These are phyloP conservation scores for Acleris laterana DNA, from an alignment of 2,888 invertebrate species.

Conservation along the genomic window DNA sequence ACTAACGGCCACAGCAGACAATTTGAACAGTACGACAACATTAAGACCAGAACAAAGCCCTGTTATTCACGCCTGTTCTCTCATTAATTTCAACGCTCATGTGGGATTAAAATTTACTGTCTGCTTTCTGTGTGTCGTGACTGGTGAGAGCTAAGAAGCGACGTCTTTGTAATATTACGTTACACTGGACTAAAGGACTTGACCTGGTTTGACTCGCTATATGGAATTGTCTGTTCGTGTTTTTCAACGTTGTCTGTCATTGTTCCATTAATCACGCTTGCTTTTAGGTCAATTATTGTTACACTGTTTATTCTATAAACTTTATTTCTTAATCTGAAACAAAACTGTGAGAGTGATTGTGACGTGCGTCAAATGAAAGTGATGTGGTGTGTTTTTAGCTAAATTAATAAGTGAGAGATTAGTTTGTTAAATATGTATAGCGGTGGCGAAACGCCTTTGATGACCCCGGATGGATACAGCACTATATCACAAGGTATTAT, in stretches of 20 bases:
- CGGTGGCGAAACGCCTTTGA: slow-evolving; percentile 72
- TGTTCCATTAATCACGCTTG: slow-evolving; percentile 13
- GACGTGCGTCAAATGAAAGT: slow-evolving; percentile 11
- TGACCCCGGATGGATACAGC: slow-evolving; percentile 80
- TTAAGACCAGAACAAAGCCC: not conserved
- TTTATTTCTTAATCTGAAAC: not conserved
- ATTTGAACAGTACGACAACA: not conserved
- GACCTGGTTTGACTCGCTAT: slow-evolving; percentile 8
- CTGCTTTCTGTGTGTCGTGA: slow-evolving; percentile 3
- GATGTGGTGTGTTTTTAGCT: slow-evolving; percentile 37
- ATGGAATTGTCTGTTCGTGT: not conserved
- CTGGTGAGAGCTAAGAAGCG: slow-evolving; percentile 5
- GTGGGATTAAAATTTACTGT: not conserved
- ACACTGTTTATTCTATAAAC: not conserved
- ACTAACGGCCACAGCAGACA: not conserved
- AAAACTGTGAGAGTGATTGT: not conserved
- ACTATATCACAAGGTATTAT: slow-evolving; percentile 72
- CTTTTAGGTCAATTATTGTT: slow-evolving; percentile 10
- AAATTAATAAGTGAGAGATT: slow-evolving; percentile 29
- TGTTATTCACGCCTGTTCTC: not conserved
- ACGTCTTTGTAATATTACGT: slow-evolving; percentile 13
- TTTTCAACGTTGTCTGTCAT: slow-evolving; percentile 10
- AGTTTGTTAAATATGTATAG: slow-evolving; percentile 56
- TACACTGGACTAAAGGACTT: slow-evolving; percentile 9
- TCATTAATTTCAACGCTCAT: not conserved